Conservation (phyloP, 2,888 invertebrate species). For the Drosophila mulleri region DNA sequence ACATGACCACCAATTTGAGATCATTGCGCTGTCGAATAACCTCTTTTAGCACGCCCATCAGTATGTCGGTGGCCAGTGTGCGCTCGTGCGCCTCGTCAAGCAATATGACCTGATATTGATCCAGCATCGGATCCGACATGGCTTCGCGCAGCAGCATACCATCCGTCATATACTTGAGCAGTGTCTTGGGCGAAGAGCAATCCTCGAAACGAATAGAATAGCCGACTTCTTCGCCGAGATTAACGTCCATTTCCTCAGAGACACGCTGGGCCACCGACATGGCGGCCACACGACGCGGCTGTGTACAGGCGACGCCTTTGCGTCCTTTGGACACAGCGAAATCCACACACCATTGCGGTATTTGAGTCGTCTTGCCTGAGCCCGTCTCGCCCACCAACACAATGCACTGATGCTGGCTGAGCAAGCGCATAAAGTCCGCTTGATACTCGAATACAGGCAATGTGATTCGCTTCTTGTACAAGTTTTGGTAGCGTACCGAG, state of each 20-base stretch:
- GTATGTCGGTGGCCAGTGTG: constrained; percentile 98
- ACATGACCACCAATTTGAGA: constrained; percentile 99
- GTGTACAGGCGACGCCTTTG: constrained; percentile 97
- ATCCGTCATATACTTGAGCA: constrained; percentile 99
- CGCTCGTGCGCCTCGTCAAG: constrained; percentile 99
- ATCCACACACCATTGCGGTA: constrained; percentile 97
- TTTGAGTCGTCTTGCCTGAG: constrained; percentile 99
- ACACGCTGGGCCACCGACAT: constrained; percentile 99
- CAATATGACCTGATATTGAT: constrained; percentile 94
- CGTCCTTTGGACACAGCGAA: constrained; percentile 88
- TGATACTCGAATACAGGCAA: constrained; percentile 99
- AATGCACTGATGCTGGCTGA: constrained; percentile 97
- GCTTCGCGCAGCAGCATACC: constrained; percentile 99
- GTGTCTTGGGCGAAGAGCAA: constrained; percentile 96
- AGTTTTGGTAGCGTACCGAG: constrained; percentile 94
- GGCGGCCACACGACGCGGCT: constrained; percentile 98
- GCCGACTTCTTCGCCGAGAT: constrained; percentile 95
- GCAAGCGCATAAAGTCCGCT: constrained; percentile 96
- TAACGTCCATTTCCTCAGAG: constrained; percentile 99
- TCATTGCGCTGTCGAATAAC: constrained; percentile 94
- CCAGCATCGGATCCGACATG: constrained; percentile 99
- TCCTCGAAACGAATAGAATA: constrained; percentile 99
- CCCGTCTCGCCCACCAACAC: constrained; percentile 99
- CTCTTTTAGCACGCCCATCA: constrained; percentile 99
- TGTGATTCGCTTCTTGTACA: constrained; percentile 94